Conservation (phyloP, 2,888 invertebrate genomes). For the Nasonia oneida region DNA sequence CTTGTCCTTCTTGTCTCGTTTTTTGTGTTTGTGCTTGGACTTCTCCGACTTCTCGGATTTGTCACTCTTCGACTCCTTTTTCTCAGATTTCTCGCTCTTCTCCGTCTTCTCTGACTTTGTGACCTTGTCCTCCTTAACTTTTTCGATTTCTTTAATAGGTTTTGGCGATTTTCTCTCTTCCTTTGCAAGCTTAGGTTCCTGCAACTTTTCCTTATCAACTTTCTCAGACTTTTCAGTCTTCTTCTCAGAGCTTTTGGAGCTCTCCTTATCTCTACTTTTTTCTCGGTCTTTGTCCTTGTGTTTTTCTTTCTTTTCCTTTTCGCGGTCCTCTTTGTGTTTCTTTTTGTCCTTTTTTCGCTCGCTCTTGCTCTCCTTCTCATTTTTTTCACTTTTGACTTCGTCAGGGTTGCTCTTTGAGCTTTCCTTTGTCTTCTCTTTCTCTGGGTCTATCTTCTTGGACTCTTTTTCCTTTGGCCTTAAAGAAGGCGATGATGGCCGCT, state of each 20-base stretch:
- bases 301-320: conserved; percentile 82
- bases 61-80: conserved; percentile 73
- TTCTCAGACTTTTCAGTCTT: conserved; percentile 85
- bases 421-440: conserved; percentile 77
- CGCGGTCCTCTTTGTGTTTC: conserved; percentile 81
- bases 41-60: conserved; percentile 79
- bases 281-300: conserved; percentile 78
- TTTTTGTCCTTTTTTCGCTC: conserved; percentile 80
- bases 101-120: conserved; percentile 73
- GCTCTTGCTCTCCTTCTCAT: conserved; percentile 79
- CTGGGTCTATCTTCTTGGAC: conserved; percentile 72
- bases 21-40: conserved; percentile 81
- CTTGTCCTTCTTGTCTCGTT: conserved; percentile 82
- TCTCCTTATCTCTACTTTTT: conserved; percentile 80
- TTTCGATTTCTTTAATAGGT: conserved; percentile 73
- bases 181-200: conserved; percentile 79
- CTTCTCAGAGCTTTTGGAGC: conserved; percentile 80
- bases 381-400: conserved; percentile 80
- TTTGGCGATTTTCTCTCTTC: conserved; percentile 76
- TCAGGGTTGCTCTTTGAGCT: conserved; percentile 80
- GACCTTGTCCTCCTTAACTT: conserved; percentile 72
- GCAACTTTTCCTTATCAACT: conserved; percentile 75
- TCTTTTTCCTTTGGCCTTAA: conserved; percentile 75
- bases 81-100: conserved; percentile 74
- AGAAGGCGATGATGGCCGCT: conserved; percentile 68